Evolutionary conservation across 2,888 invertebrate genomes (phyloP), one percentile per base, ranked within the genome.

Genomic region (Diabrotica balteata): DNA sequence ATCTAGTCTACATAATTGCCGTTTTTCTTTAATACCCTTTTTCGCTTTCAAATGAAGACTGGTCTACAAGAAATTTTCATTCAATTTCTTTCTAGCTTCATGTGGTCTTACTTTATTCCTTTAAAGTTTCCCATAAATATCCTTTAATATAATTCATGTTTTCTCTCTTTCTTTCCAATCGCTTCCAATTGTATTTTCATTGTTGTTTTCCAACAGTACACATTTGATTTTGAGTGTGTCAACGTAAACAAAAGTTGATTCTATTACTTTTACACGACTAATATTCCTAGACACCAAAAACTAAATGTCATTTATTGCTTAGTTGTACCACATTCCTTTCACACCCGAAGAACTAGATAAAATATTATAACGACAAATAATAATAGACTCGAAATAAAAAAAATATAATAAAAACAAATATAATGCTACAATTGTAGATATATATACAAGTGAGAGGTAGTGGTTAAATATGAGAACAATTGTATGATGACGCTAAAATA

Each of bases 281-380:
- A n/a, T 46, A 43, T 51, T 43, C 47, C 22, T 7, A 55, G 43
- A 63, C 49, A 57, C 8, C n/a, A 45, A 50, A 76, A 77, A 32
- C 32, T 32, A 76, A 74, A 74, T 78, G 76, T 78, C 71, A 69
- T 79, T 82, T 83, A 83, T 83, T 83, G 83, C 83, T 83, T 80
- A 80, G 78, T 81, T 77, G 80, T 80, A 82, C 82, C 81, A 80
- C 79, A 79, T 77, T 79, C 79, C 79, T 76, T 74, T 71, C 73
- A 63, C 65, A 66, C 64, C 65, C 63, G 71, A 70, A 72, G 50
- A 71, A 68, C 63, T 60, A 67, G 59, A 65, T 63, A 68, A 70
- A 60, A 72, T 62, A 67, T 63, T 59, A 68, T 63, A 70, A 73
- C 62, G 68, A 70, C 68, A 67, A 66, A 68, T 69, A 59, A 66